These are phyloP conservation scores for Drosophila takahashii DNA, from an alignment of 1,140 invertebrate genomes.

Conservation along the genomic window DNA sequence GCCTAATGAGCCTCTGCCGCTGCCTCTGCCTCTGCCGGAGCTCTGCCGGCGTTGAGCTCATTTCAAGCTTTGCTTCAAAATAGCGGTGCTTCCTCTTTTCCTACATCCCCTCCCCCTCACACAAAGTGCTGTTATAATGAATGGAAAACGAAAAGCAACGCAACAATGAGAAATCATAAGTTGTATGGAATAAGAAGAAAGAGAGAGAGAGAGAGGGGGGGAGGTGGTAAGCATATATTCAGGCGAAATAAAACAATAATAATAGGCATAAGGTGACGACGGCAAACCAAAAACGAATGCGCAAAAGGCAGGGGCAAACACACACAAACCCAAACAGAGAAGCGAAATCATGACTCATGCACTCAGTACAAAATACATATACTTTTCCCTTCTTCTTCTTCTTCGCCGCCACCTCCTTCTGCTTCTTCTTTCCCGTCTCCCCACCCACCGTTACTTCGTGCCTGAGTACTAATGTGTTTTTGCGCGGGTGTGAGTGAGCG, in stretches of 20 bases:
- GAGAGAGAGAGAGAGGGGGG: background rate
- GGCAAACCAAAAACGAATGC: constrained; percentile 72
- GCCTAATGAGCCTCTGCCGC: constrained; percentile 18
- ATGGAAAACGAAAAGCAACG: constrained; percentile 64
- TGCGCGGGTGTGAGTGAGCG: constrained; percentile 38
- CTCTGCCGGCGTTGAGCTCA: constrained; percentile 36
- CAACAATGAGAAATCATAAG: constrained; percentile 79
- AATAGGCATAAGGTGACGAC: constrained; percentile 82
- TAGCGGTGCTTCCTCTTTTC: constrained; percentile 59
- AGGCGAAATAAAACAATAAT: constrained; percentile 72
- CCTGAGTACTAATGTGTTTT: constrained; percentile 80
- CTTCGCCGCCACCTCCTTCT: constrained; percentile 7
- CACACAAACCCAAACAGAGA: constrained; percentile 22
- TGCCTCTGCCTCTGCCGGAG: constrained; percentile 20
- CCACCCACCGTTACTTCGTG: constrained; percentile 67
- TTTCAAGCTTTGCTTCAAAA: constrained; percentile 71
- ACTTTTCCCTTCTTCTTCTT: constrained; percentile 45
- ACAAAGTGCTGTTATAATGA: constrained; percentile 76
- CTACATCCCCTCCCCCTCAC: constrained; percentile 12
- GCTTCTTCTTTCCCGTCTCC: constrained; percentile 1
- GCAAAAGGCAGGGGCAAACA: constrained; percentile 62
- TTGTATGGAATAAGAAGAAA: constrained; percentile 43
- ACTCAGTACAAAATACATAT: constrained; percentile 52
- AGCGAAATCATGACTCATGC: constrained; percentile 78
- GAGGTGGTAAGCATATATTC: constrained; percentile 26